A percentile compares a stretch with the other conserved stretches of the same genome.
Conservation (phyloP, 2,888 invertebrate species). For the Eutolmus rufibarbis region DNA sequence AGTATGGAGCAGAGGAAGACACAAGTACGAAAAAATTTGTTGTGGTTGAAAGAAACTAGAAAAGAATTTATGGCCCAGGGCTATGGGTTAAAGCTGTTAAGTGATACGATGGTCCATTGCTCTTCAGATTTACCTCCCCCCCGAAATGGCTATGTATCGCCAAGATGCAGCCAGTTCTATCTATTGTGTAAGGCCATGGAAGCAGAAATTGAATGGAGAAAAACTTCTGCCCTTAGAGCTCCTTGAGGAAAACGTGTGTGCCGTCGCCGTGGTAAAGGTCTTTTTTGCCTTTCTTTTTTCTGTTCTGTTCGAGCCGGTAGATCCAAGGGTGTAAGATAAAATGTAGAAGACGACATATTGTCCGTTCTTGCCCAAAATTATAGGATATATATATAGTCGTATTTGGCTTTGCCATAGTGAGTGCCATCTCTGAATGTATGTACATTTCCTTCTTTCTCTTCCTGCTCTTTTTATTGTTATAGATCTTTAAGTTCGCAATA, state of each 20-base stretch:
- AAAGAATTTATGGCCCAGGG: slow-evolving; percentile 50
- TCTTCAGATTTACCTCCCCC: slow-evolving; percentile 6
- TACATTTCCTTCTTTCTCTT: background rate
- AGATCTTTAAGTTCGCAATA: background rate
- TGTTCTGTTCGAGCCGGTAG: background rate
- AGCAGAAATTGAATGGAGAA: slow-evolving; percentile 20
- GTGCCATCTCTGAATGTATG: background rate
- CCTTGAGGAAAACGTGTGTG: background rate
- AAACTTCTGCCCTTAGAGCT: slow-evolving; percentile 14
- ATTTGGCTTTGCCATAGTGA: background rate
- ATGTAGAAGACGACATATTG: slow-evolving; percentile 41
- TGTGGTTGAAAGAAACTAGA: slow-evolving; percentile 39
- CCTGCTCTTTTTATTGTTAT: background rate
- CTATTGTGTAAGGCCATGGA: slow-evolving; percentile 34
- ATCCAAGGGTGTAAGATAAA: slow-evolving; percentile 29
- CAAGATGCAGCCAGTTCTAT: slow-evolving; percentile 41
- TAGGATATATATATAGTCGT: background rate
- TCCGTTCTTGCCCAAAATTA: slow-evolving; percentile 30
- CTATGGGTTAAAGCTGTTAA: slow-evolving; percentile 52
- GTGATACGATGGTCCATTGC: slow-evolving; percentile 51
- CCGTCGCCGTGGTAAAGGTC: background rate
- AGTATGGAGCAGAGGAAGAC: slow-evolving; percentile 33
- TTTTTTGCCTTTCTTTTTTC: background rate
- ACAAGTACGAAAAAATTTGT: slow-evolving; percentile 35
- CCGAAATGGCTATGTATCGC: slow-evolving; percentile 27